These are phyloP conservation scores for Callipepla squamata DNA, from an alignment of 2,113 vertebrate genomes.

Conservation along the genomic window DNA sequence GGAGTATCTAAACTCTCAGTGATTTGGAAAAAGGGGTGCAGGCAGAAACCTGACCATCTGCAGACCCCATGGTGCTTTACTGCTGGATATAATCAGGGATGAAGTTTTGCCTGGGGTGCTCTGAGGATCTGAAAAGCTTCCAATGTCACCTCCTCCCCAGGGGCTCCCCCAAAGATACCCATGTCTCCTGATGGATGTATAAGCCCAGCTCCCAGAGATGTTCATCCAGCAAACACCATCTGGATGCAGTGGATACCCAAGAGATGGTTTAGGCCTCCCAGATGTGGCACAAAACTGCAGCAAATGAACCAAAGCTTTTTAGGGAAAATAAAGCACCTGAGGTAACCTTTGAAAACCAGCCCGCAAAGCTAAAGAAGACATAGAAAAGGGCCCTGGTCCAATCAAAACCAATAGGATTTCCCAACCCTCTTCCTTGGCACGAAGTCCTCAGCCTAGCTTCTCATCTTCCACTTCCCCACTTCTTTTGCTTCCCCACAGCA, in stretches of 20 bases:
- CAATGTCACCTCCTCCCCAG: background rate
- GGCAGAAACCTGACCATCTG: fast-evolving
- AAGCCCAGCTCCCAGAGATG: background rate
- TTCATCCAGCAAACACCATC: background rate
- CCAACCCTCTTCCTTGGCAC: background rate
- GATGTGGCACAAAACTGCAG: fast-evolving
- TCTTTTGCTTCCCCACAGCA: background rate
- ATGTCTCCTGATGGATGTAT: background rate
- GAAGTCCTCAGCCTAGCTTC: background rate
- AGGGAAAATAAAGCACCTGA: no score
- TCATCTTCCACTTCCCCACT: background rate
- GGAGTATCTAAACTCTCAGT: background rate
- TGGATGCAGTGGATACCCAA: fast-evolving
- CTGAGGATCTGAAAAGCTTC: background rate
- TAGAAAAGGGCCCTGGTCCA: no score
- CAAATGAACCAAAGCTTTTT: background rate
- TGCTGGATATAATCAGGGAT: background rate
- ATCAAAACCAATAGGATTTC: background rate
- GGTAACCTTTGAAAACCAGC: background rate
- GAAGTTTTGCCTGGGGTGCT: fast-evolving
- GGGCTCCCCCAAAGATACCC: background rate
- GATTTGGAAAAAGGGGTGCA: background rate
- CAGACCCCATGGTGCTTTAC: fast-evolving
- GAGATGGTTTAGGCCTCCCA: background rate
- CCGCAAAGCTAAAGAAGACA: no score